phyloP scores from a whole-genome alignment of 2,113 vertebrate genomes.

The Electrona antarctica region DNA sequence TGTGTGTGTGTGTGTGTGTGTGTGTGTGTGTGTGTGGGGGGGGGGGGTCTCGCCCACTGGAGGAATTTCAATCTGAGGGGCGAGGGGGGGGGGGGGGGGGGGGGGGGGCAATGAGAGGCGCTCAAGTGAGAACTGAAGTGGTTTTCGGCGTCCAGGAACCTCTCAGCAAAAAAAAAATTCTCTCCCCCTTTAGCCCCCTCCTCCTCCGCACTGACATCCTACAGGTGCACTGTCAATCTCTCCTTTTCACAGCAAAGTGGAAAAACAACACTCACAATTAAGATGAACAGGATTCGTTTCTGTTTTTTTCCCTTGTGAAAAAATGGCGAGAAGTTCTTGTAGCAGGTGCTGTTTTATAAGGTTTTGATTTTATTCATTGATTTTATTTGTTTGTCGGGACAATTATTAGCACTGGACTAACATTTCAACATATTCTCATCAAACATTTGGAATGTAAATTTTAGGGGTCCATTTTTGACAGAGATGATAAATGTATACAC shows the following conservation, averaged over 20 bases:
- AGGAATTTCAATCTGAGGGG: constrained; percentile 96
- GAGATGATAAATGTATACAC: too few species aligned
- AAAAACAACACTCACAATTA: constrained; percentile 45
- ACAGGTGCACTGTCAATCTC: constrained; percentile 74
- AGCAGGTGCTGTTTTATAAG: not conserved
- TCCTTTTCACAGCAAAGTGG: constrained; percentile 40
- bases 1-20: not conserved
- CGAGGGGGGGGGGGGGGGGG: constrained; percentile 84
- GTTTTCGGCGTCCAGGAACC: constrained; percentile 81
- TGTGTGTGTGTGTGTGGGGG: constrained; percentile 8
- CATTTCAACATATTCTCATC: too few species aligned
- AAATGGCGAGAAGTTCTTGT: constrained; percentile 4
- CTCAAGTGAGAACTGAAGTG: constrained; percentile 99
- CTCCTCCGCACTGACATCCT: constrained; percentile 55
- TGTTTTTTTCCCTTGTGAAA: constrained; percentile 24
- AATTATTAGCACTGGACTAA: too few species aligned
- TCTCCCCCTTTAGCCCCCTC: constrained; percentile 12
- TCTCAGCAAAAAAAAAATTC: not conserved
- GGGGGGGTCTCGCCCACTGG: constrained; percentile 86
- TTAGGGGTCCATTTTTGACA: too few species aligned
- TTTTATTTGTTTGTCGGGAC: too few species aligned
- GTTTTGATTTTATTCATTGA: not conserved
- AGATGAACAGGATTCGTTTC: constrained; percentile 57
- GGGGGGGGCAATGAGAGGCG: constrained; percentile 91
- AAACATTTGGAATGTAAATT: too few species aligned